Conservation (phyloP, 2,797 vertebrate species). For the Lateolabrax maculatus region DNA sequence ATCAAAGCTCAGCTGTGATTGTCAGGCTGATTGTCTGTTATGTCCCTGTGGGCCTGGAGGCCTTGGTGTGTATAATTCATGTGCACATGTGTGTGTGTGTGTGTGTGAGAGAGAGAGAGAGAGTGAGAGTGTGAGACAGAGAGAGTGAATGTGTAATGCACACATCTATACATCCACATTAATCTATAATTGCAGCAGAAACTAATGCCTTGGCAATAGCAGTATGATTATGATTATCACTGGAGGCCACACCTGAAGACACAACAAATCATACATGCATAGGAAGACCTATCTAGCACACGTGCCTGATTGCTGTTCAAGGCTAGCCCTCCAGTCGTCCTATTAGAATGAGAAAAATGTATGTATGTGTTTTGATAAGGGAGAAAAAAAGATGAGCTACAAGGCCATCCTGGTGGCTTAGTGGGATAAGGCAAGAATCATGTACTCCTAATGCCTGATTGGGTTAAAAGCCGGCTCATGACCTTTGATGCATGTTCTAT, state of each 20-base stretch:
- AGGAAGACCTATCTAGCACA: slow-evolving; percentile 61
- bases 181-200: slow-evolving; percentile 77
- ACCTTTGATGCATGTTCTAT: slow-evolving; percentile 57
- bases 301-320: slow-evolving; percentile 71
- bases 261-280: slow-evolving; percentile 76
- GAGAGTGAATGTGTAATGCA: slow-evolving; percentile 51
- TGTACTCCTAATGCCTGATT: slow-evolving; percentile 50
- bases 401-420: slow-evolving; percentile 66
- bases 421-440: slow-evolving; percentile 62
- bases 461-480: slow-evolving; percentile 64
- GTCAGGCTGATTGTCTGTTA: slow-evolving; percentile 77
- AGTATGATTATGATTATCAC: slow-evolving; percentile 77
- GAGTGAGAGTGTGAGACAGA: slow-evolving; percentile 10
- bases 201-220: slow-evolving; percentile 65
- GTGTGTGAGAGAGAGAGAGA: slow-evolving; percentile 1
- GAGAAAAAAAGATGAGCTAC: slow-evolving; percentile 49
- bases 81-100: slow-evolving; percentile 29
- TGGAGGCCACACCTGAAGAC: slow-evolving; percentile 77
- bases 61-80: slow-evolving; percentile 68
- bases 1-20: slow-evolving; percentile 81
- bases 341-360: slow-evolving; percentile 67
- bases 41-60: slow-evolving; percentile 66
- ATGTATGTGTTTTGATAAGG: slow-evolving; percentile 75
- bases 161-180: slow-evolving; percentile 73
- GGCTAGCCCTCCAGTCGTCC: slow-evolving; percentile 69